These are phyloP conservation scores for Stenodera caucasica DNA, from an alignment of 2,888 invertebrate species.

Conservation along the genomic window DNA sequence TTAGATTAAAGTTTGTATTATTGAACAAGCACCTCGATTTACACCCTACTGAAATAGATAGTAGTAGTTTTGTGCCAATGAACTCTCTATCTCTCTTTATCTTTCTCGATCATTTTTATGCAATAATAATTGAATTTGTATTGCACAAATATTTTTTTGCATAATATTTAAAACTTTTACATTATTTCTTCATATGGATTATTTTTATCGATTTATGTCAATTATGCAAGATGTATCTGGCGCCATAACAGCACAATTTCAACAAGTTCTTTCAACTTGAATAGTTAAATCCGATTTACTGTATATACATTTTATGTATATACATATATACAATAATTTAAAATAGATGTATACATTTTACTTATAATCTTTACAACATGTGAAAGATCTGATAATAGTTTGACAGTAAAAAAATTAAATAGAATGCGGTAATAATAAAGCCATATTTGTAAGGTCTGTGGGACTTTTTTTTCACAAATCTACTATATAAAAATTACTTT, in stretches of 20 bases:
- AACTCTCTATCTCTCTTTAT: background rate
- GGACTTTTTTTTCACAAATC: background rate
- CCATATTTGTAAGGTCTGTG: constrained; percentile 5
- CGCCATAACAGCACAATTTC: constrained; percentile 2
- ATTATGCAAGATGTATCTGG: background rate
- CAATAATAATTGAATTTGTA: too few species aligned
- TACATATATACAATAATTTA: background rate
- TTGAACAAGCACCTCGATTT: background rate
- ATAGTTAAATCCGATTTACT: constrained; percentile 2
- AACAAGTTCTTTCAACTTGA: constrained; percentile 7
- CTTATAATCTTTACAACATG: constrained; percentile 5
- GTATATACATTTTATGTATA: background rate
- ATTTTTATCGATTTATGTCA: constrained; percentile 1
- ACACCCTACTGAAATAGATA: background rate
- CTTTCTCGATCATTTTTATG: too few species aligned
- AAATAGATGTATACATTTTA: background rate
- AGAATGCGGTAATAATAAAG: constrained; percentile 6
- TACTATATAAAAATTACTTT: background rate
- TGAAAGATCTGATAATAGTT: constrained; percentile 5
- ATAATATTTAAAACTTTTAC: background rate
- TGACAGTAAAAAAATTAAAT: constrained; percentile 1
- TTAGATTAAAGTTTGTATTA: background rate
- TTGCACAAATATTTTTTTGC: background rate
- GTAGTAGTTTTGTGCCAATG: background rate
- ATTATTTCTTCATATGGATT: background rate